phyloP scores from a whole-genome alignment of 2,113 vertebrate genomes.

The Sisor rabdophorus region DNA sequence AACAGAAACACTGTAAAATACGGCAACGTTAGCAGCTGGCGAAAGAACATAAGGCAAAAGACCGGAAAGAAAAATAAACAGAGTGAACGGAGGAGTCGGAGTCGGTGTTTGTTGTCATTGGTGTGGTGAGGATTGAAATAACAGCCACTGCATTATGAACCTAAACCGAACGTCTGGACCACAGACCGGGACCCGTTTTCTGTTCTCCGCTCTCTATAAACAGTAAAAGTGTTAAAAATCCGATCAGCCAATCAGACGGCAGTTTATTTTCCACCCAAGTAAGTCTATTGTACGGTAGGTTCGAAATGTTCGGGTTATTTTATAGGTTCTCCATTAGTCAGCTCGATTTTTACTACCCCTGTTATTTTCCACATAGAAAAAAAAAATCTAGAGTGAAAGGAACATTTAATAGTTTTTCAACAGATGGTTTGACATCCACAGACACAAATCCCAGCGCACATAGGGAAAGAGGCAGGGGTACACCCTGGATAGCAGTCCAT shows the following conservation, averaged over 20 bases:
- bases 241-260: neutral
- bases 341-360: no score
- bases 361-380: no score
- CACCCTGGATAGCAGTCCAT: no score
- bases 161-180: constrained; percentile 11
- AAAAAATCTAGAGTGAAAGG: no score
- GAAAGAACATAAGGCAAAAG: neutral
- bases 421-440: no score
- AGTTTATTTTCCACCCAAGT: neutral
- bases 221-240: neutral
- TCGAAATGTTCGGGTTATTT: no score
- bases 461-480: no score
- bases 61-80: constrained; percentile 19
- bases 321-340: no score
- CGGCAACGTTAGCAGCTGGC: neutral
- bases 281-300: neutral
- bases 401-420: no score
- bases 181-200: neutral
- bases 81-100: constrained; percentile 1
- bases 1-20: neutral
- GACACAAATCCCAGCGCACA: no score
- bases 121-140: constrained; percentile 18
- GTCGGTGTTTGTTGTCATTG: neutral
- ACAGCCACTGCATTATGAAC: neutral
- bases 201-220: neutral